Evolutionary conservation across 2,797 vertebrate genomes (phyloP).

Genomic region (Oreortyx pictus): DNA sequence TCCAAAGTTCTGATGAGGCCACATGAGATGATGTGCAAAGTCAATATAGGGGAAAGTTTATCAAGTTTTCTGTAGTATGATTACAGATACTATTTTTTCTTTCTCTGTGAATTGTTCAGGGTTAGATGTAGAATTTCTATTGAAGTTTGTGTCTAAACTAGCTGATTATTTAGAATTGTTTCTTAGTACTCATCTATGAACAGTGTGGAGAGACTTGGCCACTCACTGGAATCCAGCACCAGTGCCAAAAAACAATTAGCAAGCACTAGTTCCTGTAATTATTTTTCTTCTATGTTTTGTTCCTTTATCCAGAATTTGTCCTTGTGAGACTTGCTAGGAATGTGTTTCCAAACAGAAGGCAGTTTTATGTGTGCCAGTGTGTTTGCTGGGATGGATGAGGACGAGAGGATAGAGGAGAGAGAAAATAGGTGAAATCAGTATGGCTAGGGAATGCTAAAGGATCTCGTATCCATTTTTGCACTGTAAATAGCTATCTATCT

Average conservation of each 20-base stretch:
- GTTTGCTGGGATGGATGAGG: background rate
- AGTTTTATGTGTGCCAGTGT: background rate
- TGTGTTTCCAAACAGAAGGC: background rate
- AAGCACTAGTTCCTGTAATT: background rate
- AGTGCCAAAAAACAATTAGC: background rate
- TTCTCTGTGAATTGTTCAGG: background rate
- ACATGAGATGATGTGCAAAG: background rate
- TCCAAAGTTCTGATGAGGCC: background rate
- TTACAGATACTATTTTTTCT: background rate
- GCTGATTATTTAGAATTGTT: background rate
- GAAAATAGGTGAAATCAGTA: background rate
- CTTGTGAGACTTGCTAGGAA: accelerated
- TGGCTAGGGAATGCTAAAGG: background rate
- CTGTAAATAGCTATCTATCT: background rate
- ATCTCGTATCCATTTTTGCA: background rate
- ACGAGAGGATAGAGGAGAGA: background rate
- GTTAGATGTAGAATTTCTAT: background rate
- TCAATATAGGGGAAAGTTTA: background rate
- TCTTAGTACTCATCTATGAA: background rate
- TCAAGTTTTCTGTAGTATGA: background rate
- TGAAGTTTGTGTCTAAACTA: background rate
- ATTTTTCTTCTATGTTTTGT: background rate
- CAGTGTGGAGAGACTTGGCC: background rate
- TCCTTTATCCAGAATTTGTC: background rate
- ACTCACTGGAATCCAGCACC: background rate